A percentile compares a stretch with the other conserved stretches of the same genome.
Conservation (phyloP, 2,888 invertebrate species). For the Drosophila longiperda region DNA sequence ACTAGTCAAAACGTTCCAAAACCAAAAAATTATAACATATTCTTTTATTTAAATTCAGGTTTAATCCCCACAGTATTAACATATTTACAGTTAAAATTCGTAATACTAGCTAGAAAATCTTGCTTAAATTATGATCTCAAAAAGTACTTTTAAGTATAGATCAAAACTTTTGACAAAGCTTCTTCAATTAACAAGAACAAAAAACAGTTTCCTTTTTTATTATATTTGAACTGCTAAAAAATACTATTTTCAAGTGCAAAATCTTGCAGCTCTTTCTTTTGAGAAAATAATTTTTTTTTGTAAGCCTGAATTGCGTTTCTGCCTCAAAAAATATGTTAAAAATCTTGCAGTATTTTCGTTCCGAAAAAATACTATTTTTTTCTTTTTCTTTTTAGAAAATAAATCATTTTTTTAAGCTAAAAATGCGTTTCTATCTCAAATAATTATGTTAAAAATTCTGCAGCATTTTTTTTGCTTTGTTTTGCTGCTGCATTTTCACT, state of each 20-base stretch:
- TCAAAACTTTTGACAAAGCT: neutral
- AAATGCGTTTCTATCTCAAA: neutral
- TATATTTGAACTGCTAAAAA: neutral
- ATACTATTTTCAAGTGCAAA: too few relatives aligned
- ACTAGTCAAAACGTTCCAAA: neutral
- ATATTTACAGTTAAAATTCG: neutral
- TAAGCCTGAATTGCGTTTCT: too few relatives aligned
- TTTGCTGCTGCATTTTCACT: conserved; percentile 13
- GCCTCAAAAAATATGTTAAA: too few relatives aligned
- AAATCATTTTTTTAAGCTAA: too few relatives aligned
- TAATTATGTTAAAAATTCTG: neutral
- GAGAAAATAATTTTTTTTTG: too few relatives aligned
- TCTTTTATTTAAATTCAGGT: neutral
- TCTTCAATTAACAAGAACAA: too few relatives aligned
- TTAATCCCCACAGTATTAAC: neutral
- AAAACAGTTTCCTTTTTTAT: neutral
- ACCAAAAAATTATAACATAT: neutral
- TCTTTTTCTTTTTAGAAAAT: too few relatives aligned
- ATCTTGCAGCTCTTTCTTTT: too few relatives aligned
- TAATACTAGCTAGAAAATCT: neutral
- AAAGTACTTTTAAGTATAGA: neutral
- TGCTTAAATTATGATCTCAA: neutral
- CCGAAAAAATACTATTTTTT: too few relatives aligned
- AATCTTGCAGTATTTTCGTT: too few relatives aligned
- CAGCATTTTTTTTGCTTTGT: neutral